Conservation (phyloP, 1,140 invertebrate species). For the Linepithema humile region DNA sequence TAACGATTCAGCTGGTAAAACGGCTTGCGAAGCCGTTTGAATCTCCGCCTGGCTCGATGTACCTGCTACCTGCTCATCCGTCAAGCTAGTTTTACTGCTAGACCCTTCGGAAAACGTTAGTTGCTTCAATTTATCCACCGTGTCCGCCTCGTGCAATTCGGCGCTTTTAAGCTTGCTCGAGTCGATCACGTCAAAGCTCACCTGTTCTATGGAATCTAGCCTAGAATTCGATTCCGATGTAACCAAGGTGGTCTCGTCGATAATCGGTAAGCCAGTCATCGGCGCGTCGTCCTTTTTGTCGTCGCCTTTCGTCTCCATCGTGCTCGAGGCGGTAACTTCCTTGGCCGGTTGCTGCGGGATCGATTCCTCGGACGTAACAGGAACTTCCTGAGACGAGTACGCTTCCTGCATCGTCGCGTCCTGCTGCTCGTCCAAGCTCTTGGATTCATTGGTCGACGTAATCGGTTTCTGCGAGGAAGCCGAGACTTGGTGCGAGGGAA, state of each 20-base stretch:
- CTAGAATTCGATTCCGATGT: constrained; percentile 63
- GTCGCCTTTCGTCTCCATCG: background rate
- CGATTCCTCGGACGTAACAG: constrained; percentile 51
- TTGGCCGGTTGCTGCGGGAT: constrained; percentile 20
- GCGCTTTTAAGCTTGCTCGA: constrained; percentile 58
- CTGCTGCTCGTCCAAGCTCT: constrained; percentile 26
- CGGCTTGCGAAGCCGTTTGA: constrained; percentile 18
- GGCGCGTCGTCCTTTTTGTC: constrained; percentile 31
- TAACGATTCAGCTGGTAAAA: constrained; percentile 49
- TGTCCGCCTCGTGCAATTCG: constrained; percentile 37
- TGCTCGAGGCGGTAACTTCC: constrained; percentile 25
- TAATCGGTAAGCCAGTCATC: constrained; percentile 54
- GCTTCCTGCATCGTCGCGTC: constrained; percentile 33
- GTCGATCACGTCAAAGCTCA: constrained; percentile 55
- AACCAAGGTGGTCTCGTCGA: constrained; percentile 65
- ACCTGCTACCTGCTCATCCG: constrained; percentile 43
- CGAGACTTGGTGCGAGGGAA: constrained; percentile 45
- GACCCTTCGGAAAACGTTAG: constrained; percentile 27
- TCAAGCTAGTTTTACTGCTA: background rate
- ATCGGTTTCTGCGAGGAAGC: constrained; percentile 60
- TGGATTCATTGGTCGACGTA: constrained; percentile 42
- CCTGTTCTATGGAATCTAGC: constrained; percentile 52
- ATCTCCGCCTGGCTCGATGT: constrained; percentile 56
- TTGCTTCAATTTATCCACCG: constrained; percentile 55
- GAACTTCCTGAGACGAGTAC: constrained; percentile 59